phyloP scores from a whole-genome alignment of 2,113 vertebrate genomes.

The Synodontis membranacea region DNA sequence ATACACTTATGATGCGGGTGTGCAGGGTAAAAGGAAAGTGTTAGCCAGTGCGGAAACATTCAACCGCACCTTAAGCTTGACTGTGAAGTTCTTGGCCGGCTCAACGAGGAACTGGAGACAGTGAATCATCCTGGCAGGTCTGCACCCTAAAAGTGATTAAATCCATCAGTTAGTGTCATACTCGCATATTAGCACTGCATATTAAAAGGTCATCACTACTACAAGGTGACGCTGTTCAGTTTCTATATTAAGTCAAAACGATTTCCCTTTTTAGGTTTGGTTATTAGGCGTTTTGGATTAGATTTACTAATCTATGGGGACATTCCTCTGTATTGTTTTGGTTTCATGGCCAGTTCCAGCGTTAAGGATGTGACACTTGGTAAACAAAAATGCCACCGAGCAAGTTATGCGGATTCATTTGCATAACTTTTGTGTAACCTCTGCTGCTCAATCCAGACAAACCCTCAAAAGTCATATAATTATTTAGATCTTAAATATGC shows the following conservation, averaged over 20 bases:
- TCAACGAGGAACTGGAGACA: slow-evolving; percentile 78
- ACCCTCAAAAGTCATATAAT: too few relatives aligned
- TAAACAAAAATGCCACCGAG: too few relatives aligned
- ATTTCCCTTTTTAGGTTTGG: neutral
- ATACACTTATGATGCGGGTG: neutral
- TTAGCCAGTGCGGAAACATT: neutral
- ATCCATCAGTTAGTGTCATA: neutral
- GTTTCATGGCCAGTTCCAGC: too few relatives aligned
- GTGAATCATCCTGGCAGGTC: slow-evolving; percentile 70
- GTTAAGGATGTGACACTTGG: too few relatives aligned
- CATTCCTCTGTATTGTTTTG: neutral
- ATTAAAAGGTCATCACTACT: neutral
- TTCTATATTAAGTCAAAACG: neutral
- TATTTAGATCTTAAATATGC: too few relatives aligned
- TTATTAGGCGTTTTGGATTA: neutral
- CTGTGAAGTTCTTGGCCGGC: slow-evolving; percentile 72
- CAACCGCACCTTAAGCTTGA: slow-evolving; percentile 71
- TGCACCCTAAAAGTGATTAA: slow-evolving; percentile 28
- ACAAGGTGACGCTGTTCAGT: neutral
- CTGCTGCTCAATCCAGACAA: too few relatives aligned
- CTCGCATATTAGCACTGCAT: neutral
- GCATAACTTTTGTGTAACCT: too few relatives aligned
- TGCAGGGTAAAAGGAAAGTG: neutral
- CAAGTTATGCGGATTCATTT: too few relatives aligned
- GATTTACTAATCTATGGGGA: neutral